phyloP scores from a whole-genome alignment of 2,797 vertebrate species.

The Siniperca scherzeri region DNA sequence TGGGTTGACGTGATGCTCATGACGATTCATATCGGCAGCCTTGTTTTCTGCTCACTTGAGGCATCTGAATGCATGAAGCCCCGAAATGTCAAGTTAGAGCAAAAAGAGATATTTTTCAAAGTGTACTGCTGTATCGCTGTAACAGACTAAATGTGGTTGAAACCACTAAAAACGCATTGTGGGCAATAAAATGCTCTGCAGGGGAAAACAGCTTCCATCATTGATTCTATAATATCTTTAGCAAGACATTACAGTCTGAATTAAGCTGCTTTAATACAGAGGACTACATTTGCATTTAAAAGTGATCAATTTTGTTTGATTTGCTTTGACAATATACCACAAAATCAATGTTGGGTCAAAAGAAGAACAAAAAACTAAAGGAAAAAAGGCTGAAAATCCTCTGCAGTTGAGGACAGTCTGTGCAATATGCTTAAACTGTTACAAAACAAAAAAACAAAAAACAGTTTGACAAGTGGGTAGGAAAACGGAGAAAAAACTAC shows the following conservation, averaged over 20 bases:
- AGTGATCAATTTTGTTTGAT: conserved; percentile 40
- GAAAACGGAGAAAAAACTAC: not conserved
- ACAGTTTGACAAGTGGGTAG: conserved; percentile 36
- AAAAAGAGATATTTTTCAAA: conserved; percentile 42
- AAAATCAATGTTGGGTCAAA: conserved; percentile 21
- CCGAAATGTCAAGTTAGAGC: conserved; percentile 48
- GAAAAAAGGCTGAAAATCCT: conserved; percentile 21
- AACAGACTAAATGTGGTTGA: conserved; percentile 31
- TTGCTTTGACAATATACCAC: conserved; percentile 34
- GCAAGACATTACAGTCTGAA: conserved; percentile 35
- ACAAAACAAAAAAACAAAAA: conserved; percentile 19
- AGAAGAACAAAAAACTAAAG: conserved; percentile 2
- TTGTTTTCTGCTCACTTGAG: conserved; percentile 43
- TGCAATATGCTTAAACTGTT: conserved; percentile 23
- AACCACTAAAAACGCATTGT: conserved; percentile 41
- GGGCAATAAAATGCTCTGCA: conserved; percentile 55
- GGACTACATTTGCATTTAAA: conserved; percentile 41
- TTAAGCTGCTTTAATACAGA: conserved; percentile 40
- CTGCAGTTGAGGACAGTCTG: conserved; percentile 8
- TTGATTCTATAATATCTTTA: conserved; percentile 46
- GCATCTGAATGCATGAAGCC: conserved; percentile 32
- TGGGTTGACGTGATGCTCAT: conserved; percentile 43
- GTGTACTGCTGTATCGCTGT: conserved; percentile 20
- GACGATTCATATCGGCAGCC: conserved; percentile 40
- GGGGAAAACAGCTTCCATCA: conserved; percentile 47